Evolutionary conservation across 2,797 vertebrate genomes (phyloP), one percentile per base, ranked within the genome.

Genomic region (Moxostoma hubbsi): DNA sequence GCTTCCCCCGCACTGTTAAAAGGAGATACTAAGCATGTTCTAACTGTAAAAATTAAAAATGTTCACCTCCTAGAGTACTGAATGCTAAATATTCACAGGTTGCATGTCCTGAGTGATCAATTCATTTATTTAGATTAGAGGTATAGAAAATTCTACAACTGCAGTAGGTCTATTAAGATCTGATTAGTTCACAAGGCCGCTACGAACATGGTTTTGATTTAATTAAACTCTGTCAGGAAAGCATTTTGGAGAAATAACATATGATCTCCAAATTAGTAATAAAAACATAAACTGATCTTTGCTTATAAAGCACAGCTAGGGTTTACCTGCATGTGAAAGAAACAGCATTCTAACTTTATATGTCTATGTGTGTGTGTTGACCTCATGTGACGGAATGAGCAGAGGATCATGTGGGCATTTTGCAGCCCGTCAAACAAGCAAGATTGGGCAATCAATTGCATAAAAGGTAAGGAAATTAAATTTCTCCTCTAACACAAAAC

Each of bases 371-470:
- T 68, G 61, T 68, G 61, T 64, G 63, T 63, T 59, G 55, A 66
- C 62, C 58, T 82, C 75, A 57, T 54, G 50, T 67, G 24, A 49
- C 18, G 11, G 50, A 61, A 36, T 18, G 5, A 43, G 68, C 9
- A 80, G 53, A 73, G 16, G 46, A 64, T 80, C 75, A 71, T 66
- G 51, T 77, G 69, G 82, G 65, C 59, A 24, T 54, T 77, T 80
- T 63, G 55, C 62, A 83, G 79, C 51, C 67, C 68, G 64, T 74
- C 81, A 77, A 70, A 71, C 73, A 80, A 77, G 83, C 72, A 50
- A 72, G 73, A 81, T 77, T 50, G 54, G 65, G 54, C 74, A 81
- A 77, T 81, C 68, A 68, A 85, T 81, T 66, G 57, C 65, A 74
- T 85, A 80, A 83, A 85, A 82, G 46, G 15, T 53, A 54, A 61